A percentile compares a stretch with the other conserved stretches of the same genome.
These are phyloP conservation scores for Malthinus flaveolus DNA, from an alignment of 2,888 invertebrate species.

Conservation along the genomic window DNA sequence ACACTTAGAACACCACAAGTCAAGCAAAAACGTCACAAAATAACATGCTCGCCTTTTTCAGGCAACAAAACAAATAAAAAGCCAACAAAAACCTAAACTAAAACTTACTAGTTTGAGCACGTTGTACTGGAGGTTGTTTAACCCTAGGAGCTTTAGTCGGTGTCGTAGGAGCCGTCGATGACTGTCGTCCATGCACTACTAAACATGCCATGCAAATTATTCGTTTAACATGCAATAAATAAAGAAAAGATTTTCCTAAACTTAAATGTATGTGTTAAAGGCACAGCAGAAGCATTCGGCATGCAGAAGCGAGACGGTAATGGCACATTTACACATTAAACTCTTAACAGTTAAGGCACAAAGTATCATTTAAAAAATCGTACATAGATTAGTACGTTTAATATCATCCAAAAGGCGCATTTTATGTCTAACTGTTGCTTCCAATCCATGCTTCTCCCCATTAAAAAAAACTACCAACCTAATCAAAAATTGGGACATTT, in stretches of 20 bases:
- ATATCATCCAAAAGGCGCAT: no score
- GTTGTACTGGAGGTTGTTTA: constrained; percentile 22
- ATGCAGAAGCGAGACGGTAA: no score
- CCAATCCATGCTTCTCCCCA: background rate
- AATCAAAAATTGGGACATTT: no score
- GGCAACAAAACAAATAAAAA: constrained; percentile 4
- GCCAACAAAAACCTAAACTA: background rate
- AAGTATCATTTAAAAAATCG: no score
- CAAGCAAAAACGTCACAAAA: constrained; percentile 31
- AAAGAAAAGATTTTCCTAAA: no score
- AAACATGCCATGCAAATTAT: constrained; percentile 30
- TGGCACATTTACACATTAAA: no score
- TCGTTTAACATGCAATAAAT: background rate
- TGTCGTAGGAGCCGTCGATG: constrained; percentile 5
- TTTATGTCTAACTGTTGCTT: background rate
- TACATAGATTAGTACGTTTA: no score
- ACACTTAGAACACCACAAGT: constrained; percentile 43
- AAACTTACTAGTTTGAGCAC: constrained; percentile 33
- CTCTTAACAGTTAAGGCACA: no score
- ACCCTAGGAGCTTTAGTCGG: constrained; percentile 16
- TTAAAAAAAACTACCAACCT: background rate
- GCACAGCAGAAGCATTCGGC: no score
- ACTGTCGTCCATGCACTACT: constrained; percentile 50
- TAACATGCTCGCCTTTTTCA: constrained; percentile 14
- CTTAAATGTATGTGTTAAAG: no score